Evolutionary conservation across 2,888 invertebrate genomes (phyloP).

Genomic region (Eilema caniola): DNA sequence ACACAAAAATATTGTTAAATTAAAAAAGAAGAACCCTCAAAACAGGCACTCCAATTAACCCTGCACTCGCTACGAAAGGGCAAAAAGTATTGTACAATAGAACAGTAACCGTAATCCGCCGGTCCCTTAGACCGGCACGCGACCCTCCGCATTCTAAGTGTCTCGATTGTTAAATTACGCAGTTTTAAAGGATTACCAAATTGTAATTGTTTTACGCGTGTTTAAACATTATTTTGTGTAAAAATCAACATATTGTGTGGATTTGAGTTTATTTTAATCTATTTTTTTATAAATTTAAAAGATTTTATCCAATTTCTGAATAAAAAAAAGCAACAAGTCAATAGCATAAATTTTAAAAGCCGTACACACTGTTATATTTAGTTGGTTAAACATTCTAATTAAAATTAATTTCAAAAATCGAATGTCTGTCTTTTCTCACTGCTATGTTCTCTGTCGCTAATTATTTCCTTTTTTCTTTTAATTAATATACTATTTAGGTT

Average conservation of each 20-base stretch:
- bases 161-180: conserved; percentile 53
- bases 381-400: no score
- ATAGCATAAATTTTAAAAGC: no score
- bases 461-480: no score
- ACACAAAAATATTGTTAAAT: conserved; percentile 39
- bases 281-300: no score
- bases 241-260: conserved; percentile 16
- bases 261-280: no score
- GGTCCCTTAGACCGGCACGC: conserved; percentile 54
- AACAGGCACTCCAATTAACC: conserved; percentile 59
- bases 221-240: conserved; percentile 38
- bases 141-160: conserved; percentile 52
- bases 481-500: no score
- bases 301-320: no score
- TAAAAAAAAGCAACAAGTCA: no score
- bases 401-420: not conserved
- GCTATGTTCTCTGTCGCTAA: no score
- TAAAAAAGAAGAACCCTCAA: conserved; percentile 40
- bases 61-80: conserved; percentile 52
- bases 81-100: conserved; percentile 62
- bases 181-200: conserved; percentile 52
- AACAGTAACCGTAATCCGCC: conserved; percentile 69
- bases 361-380: no score
- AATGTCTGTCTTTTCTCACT: not conserved
- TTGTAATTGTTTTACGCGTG: conserved; percentile 49